Conservation (phyloP, 1,140 invertebrate genomes). For the Drosophila guanche region DNA sequence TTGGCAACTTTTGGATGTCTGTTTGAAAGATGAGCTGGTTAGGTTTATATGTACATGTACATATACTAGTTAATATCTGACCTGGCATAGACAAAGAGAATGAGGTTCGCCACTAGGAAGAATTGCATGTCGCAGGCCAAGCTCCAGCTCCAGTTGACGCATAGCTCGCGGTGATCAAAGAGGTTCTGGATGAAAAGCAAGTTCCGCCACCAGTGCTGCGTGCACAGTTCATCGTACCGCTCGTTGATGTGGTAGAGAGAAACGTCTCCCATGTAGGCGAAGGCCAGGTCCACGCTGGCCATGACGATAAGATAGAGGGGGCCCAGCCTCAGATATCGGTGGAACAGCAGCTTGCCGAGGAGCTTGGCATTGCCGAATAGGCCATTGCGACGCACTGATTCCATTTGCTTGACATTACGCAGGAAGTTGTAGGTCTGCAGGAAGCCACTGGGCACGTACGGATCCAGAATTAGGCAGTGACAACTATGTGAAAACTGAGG, state of each 20-base stretch:
- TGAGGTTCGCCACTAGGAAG: slow-evolving; percentile 85
- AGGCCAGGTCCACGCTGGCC: slow-evolving; percentile 84
- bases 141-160: slow-evolving; percentile 93
- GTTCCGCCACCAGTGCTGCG: slow-evolving; percentile 87
- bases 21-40: too few relatives aligned
- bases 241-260: slow-evolving; percentile 85
- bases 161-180: slow-evolving; percentile 85
- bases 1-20: slow-evolving; percentile 63
- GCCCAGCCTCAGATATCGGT: slow-evolving; percentile 83
- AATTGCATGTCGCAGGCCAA: slow-evolving; percentile 92
- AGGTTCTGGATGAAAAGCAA: slow-evolving; percentile 87
- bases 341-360: slow-evolving; percentile 75
- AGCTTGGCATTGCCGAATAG: slow-evolving; percentile 60
- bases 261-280: slow-evolving; percentile 83
- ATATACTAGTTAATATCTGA: slow-evolving; percentile 48
- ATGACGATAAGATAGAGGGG: slow-evolving; percentile 85
- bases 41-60: background rate
- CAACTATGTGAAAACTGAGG: background rate
- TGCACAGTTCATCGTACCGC: slow-evolving; percentile 84
- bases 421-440: slow-evolving; percentile 81
- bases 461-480: background rate
- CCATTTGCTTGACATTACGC: slow-evolving; percentile 67
- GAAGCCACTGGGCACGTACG: slow-evolving; percentile 62
- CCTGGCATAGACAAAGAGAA: slow-evolving; percentile 85
- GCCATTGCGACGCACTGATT: slow-evolving; percentile 63